Evolutionary conservation across 2,113 vertebrate species (phyloP).

Genomic region (Ciconia maguari): DNA sequence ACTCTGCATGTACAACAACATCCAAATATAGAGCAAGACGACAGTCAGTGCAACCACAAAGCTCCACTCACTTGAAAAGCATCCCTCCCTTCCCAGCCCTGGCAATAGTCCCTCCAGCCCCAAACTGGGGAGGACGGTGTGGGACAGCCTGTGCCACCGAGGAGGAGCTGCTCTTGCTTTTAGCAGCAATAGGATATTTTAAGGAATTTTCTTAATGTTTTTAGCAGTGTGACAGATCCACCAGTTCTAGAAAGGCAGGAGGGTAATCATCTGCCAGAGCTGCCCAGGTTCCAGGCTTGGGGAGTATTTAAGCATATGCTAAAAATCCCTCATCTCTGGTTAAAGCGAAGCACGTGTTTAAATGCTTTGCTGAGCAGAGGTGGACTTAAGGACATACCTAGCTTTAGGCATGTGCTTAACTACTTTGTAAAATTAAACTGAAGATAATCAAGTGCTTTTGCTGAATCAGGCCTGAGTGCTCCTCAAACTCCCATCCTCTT

Average conservation of each 20-base stretch:
- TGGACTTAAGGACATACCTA: constrained; percentile 23
- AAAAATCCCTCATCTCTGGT: neutral
- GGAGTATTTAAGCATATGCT: neutral
- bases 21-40: neutral
- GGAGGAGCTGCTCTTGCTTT: neutral
- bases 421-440: constrained; percentile 13
- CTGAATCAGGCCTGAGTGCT: neutral
- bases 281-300: neutral
- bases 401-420: constrained; percentile 7
- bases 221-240: neutral
- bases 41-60: neutral
- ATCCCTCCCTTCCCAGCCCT: neutral
- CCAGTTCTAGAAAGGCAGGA: neutral
- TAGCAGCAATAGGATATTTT: neutral
- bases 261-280: neutral
- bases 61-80: neutral
- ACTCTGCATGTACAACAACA: neutral
- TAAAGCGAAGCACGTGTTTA: neutral
- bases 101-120: neutral
- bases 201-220: neutral
- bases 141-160: neutral
- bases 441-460: neutral
- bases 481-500: neutral
- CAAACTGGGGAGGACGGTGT: neutral
- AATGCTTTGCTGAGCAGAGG: constrained; percentile 14